Evolutionary conservation across 2,797 vertebrate species (phyloP), one percentile per base, ranked within the genome.

Genomic region (Diplodus puntazzo): DNA sequence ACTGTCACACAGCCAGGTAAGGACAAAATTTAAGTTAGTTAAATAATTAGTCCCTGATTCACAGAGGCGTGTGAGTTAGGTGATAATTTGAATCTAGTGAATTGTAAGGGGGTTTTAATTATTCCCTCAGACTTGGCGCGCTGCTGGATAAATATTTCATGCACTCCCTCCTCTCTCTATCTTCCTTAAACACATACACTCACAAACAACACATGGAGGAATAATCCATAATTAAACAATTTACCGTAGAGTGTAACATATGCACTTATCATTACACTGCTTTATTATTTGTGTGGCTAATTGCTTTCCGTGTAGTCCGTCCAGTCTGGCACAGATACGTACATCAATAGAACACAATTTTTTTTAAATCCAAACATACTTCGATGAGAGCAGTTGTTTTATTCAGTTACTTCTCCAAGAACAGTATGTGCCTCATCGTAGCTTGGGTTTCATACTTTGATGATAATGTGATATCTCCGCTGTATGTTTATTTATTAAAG

Each of bases 171-270:
- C 49, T 66, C 61, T 62, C 1, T 21, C 23, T 1, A 2, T 30
- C 20, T 20, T 14, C 14, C 11, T 73, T 72, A 9, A 42, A 70
- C 49, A 46, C 23, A 79, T 17, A 66, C 60, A 53, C n/a, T 42
- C 13, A 27, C 20, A 69, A 39, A 54, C 43, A 61, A 50, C 68
- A 69, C 61, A 63, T 8, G 55, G 65, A 80, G 67, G 46, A 81
- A 79, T 88, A 73, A 82, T 83, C 60, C 50, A 67, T 84, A 80
- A 84, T 87, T 84, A 49, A 83, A 84, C 68, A 82, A 74, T 82
- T 74, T 52, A 39, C 61, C 54, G 61, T 25, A 17, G 57, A 69
- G 27, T 69, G 13, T 66, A 69, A 64, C 42, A 75, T 55, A 45
- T 69, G 50, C 46, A 58, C 73, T 74, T 55, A 55, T 84, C 59